Conservation (phyloP, 2,113 vertebrate species). For the Jaculus jaculus region DNA sequence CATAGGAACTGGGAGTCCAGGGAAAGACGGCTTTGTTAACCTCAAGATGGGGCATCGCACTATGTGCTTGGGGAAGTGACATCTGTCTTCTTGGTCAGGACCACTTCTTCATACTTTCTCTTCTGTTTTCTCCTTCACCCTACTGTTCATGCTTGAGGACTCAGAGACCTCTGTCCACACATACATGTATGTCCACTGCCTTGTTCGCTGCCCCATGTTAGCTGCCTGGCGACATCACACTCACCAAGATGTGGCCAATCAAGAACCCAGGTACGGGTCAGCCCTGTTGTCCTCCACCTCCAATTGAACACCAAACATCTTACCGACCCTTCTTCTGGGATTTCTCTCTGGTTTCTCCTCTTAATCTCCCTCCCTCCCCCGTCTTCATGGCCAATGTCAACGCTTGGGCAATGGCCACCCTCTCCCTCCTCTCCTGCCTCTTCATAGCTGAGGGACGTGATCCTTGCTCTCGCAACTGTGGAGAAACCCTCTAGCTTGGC, state of each 20-base stretch:
- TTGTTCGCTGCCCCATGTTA: neutral
- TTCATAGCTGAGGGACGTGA: neutral
- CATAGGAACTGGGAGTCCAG: neutral
- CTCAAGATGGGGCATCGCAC: neutral
- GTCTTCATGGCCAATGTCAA: neutral
- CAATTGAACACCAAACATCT: neutral
- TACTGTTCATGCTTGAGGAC: neutral
- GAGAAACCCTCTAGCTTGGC: neutral
- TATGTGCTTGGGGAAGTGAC: neutral
- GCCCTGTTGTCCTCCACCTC: neutral
- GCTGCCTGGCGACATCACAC: neutral
- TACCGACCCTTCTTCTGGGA: neutral
- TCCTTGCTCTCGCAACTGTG: neutral
- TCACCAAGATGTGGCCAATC: neutral
- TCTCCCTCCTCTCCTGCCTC: neutral
- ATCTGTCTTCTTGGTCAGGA: neutral
- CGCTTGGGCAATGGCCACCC: neutral
- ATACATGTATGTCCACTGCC: accelerated
- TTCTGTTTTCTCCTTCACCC: neutral
- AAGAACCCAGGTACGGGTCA: neutral
- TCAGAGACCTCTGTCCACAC: neutral
- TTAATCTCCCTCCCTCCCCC: neutral
- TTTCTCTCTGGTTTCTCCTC: neutral
- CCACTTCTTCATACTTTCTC: neutral
- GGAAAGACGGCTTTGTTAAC: neutral